phyloP scores from a whole-genome alignment of 2,888 invertebrate species.

The Brenthis hecate region DNA sequence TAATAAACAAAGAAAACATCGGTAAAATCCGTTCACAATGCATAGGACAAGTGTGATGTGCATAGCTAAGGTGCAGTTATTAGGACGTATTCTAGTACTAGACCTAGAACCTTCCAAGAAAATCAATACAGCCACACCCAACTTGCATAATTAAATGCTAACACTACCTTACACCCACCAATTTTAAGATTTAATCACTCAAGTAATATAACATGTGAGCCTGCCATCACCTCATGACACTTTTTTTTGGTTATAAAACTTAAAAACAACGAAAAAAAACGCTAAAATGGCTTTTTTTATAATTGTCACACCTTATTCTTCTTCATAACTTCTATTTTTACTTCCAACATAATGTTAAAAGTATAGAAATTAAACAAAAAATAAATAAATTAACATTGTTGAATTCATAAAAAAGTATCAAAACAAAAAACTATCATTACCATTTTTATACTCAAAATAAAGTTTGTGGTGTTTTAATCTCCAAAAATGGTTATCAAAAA shows the following conservation, averaged over 20 bases:
- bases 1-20: conserved; percentile 44
- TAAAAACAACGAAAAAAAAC: conserved; percentile 78
- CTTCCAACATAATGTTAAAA: conserved; percentile 40
- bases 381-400: conserved; percentile 63
- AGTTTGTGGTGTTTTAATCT: conserved; percentile 40
- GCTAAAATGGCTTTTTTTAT: conserved; percentile 56
- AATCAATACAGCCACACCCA: conserved; percentile 83
- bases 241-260: conserved; percentile 80
- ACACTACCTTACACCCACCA: conserved; percentile 45
- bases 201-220: conserved; percentile 72
- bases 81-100: conserved; percentile 73
- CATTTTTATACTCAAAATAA: conserved; percentile 69
- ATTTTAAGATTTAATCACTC: conserved; percentile 58
- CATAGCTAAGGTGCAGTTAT: conserved; percentile 69
- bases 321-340: conserved; percentile 24
- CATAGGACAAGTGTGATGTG: conserved; percentile 61
- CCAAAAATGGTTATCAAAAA: conserved; percentile 41
- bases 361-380: conserved; percentile 52
- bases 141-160: conserved; percentile 75
- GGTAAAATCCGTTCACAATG: conserved; percentile 52
- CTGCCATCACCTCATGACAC: conserved; percentile 68
- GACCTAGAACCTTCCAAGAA: conserved; percentile 80
- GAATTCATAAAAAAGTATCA: conserved; percentile 81
- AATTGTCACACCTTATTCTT: conserved; percentile 29
- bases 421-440: conserved; percentile 84